A percentile compares a stretch with the other conserved stretches of the same genome.
These are phyloP conservation scores for Acinonyx jubatus DNA, from an alignment of 2,113 vertebrate species.

Conservation along the genomic window DNA sequence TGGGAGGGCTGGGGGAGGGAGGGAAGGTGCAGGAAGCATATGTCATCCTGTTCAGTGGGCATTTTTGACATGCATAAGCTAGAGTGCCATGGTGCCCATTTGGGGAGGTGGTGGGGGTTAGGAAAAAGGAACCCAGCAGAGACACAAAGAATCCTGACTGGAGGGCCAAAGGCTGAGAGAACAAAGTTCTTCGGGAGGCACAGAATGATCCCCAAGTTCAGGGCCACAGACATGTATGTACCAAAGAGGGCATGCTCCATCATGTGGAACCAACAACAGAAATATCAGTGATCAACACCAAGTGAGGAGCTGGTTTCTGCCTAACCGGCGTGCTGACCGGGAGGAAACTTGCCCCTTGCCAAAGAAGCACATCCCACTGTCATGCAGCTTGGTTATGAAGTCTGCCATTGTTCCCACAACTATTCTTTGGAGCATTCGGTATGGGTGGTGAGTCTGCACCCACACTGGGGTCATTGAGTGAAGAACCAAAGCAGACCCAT, in stretches of 20 bases:
- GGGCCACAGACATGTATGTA: accelerated
- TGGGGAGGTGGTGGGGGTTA: not conserved
- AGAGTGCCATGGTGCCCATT: accelerated
- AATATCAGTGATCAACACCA: not conserved
- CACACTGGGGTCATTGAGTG: accelerated
- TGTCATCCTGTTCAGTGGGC: not conserved
- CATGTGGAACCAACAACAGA: no score
- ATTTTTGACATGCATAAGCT: not conserved
- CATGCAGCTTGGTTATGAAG: not conserved
- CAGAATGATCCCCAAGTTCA: accelerated
- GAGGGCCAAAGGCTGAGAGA: not conserved
- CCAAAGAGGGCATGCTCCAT: not conserved
- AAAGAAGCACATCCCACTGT: not conserved
- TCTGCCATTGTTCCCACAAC: accelerated
- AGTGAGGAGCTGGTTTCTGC: not conserved
- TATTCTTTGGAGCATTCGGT: not conserved
- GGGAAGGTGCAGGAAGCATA: not conserved
- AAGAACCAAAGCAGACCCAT: not conserved
- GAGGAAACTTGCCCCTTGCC: not conserved
- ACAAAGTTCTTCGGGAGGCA: not conserved
- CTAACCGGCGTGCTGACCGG: accelerated
- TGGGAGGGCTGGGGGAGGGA: accelerated
- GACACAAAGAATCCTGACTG: not conserved
- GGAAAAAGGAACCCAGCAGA: not conserved
- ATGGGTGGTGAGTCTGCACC: accelerated